phyloP scores from a whole-genome alignment of 2,888 invertebrate species.

The Tachina fera region DNA sequence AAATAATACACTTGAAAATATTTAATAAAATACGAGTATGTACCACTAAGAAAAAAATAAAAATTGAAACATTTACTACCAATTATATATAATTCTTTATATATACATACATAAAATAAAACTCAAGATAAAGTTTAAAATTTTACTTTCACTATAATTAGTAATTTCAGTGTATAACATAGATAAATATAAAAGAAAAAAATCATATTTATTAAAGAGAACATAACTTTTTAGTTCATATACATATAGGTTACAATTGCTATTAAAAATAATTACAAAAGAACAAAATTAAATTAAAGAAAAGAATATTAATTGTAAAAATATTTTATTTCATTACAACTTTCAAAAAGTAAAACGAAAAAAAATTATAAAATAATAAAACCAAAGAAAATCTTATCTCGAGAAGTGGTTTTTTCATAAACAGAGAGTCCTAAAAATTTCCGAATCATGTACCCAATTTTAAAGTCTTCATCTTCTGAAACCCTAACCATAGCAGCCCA shows the following conservation, averaged over 20 bases:
- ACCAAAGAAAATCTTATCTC: conserved; percentile 42
- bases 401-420: neutral
- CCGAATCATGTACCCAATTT: too few relatives aligned
- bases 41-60: conserved; percentile 45
- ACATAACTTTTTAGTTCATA: conserved; percentile 64
- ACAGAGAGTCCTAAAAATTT: too few relatives aligned
- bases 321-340: conserved; percentile 61
- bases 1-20: conserved; percentile 51
- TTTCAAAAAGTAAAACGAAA: conserved; percentile 45
- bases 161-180: conserved; percentile 67
- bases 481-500: too few relatives aligned
- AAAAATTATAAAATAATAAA: conserved; percentile 44
- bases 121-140: conserved; percentile 36
- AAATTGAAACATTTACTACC: conserved; percentile 50
- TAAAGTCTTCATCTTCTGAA: neutral
- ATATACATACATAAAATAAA: conserved; percentile 36
- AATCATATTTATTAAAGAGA: conserved; percentile 57
- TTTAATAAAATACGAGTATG: conserved; percentile 58
- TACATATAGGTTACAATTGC: conserved; percentile 68
- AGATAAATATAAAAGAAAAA: conserved; percentile 36
- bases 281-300: conserved; percentile 44
- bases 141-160: conserved; percentile 60
- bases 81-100: conserved; percentile 42
- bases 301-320: conserved; percentile 59
- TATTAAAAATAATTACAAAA: conserved; percentile 58